Evolutionary conservation across 2,888 invertebrate genomes (phyloP), one percentile per base, ranked within the genome.

Genomic region (Dicyrtoma fusca): DNA sequence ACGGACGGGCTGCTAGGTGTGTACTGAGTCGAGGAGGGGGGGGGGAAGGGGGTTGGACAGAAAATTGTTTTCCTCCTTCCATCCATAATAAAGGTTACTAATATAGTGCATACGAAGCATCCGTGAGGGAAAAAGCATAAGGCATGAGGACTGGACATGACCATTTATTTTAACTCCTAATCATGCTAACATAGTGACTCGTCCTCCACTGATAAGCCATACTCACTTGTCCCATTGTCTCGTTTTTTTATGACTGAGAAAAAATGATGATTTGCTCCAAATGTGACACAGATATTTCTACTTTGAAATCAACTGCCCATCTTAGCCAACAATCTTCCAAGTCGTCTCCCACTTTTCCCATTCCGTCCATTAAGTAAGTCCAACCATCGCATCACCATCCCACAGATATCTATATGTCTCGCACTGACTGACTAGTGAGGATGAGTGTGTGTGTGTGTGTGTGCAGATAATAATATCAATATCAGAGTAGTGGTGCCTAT

Each of bases 131-230:
- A 5, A 34, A 8, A 34, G 34, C 34, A 34, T 34, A 34, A 34
- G 34, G 34, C 34, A 57, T 63, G 19, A 44, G 62, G 21, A 45
- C 21, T 63, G 70, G 75, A 77, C 77, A 74, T 72, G 74, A 77
- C 74, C 77, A 77, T 77, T 77, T 77, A 76, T 77, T 74, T 74
- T 45, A 65, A 53, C 69, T 62, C 70, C 75, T 74, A 76, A 75
- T 75, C 76, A 74, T 72, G 64, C 65, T 64, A 44, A 44, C 42
- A 42, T 34, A 71, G 17, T 49, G 57, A 42, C 59, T 69, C 66
- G 61, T 69, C 66, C 62, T 69, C 53, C 26, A 42, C 63, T 70
- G 57, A 45, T 69, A 42, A 61, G 55, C 71, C 25, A 13, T 34
- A 61, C 61, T 61, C 42, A 51, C 57, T 68, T 68, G 68, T 68